Base-by-base conservation (phyloP, 2,888 invertebrate species). In the Griposia aprilina region DNA sequence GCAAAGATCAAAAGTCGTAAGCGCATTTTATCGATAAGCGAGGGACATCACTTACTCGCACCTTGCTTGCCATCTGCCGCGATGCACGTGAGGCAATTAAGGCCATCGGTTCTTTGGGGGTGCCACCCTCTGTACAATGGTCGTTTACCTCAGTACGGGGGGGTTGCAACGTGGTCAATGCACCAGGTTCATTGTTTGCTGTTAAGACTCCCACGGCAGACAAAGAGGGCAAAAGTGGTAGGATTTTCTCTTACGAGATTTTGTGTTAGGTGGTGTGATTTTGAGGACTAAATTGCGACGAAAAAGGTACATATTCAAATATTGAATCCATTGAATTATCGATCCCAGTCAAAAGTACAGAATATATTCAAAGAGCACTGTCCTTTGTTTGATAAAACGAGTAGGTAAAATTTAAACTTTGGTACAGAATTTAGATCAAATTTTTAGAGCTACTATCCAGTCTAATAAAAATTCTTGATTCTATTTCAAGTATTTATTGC, bases 31-130 rank as follows among this genome's bases (percentile, higher is more conserved):
- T 96, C 95, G 96, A 95, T 93, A 94, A 91, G 83, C 89, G 90
- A 90, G 91, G 93, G 90, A 90, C 96, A 94, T 91, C 96, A 92
- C 96, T 96, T 92, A 90, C 91, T 93, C 93, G 95, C 96, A 97
- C 96, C 96, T 97, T 97, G 96, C 95, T 94, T 93, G 84, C 95
- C 96, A 96, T 96, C 96, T 96, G 96, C 96, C 94, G 92, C 90
- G 90, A 92, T 93, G 93, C 96, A 95, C 95, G 96, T 95, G 95
- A 95, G 94, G 95, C 93, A 95, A 96, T 96, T 96, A 96, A 94
- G 93, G 92, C 90, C 91, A 89, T 87, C 88, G 89, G 83, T 78
- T 85, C 88, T 89, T 93, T 90, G 96, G 96, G 96, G 96, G 96
- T 95, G 96, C 93, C 96, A 95, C 96, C 96, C 96, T 95, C 95